Conservation (phyloP, 2,888 invertebrate species). For the Ennomos erosarius region DNA sequence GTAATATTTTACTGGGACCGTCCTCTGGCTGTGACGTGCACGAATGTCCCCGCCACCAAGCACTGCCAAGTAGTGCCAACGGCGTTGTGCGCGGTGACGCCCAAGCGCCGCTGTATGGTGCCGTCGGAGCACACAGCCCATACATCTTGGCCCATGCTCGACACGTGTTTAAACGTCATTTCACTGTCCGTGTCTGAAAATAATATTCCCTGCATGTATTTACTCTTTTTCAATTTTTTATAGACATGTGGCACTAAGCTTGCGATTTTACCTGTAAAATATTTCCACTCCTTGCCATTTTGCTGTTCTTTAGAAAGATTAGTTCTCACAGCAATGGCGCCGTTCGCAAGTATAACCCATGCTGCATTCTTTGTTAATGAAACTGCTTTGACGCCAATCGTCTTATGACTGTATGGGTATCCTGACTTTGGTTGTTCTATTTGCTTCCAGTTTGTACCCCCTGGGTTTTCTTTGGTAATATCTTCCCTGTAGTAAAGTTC, state of each 20-base stretch:
- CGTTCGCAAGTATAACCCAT: conserved; percentile 92
- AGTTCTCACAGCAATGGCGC: conserved; percentile 90
- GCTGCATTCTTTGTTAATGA: conserved; percentile 90
- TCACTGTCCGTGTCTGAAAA: conserved; percentile 65
- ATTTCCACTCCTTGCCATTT: conserved; percentile 94
- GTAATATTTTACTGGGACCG: conserved; percentile 31
- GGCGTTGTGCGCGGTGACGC: conserved; percentile 89
- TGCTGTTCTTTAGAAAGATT: conserved; percentile 91
- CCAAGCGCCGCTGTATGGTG: conserved; percentile 88
- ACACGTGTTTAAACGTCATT: conserved; percentile 88
- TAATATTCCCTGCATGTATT: conserved; percentile 26
- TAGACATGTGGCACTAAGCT: conserved; percentile 62
- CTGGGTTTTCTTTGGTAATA: conserved; percentile 87
- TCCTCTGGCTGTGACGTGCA: conserved; percentile 70
- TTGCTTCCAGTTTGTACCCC: conserved; percentile 90
- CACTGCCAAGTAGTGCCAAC: conserved; percentile 92
- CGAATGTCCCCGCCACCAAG: conserved; percentile 83
- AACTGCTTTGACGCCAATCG: conserved; percentile 88
- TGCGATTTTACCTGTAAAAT: conserved; percentile 71
- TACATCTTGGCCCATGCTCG: conserved; percentile 88
- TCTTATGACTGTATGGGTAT: conserved; percentile 63
- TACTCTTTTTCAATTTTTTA: conserved; percentile 24
- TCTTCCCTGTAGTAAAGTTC: conserved; percentile 93
- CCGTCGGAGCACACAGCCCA: conserved; percentile 92
- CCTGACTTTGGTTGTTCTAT: conserved; percentile 87